A percentile compares a stretch with the other conserved stretches of the same genome.
Evolutionary conservation across 2,797 vertebrate species (phyloP).

Genomic region (Pygocentrus nattereri): DNA sequence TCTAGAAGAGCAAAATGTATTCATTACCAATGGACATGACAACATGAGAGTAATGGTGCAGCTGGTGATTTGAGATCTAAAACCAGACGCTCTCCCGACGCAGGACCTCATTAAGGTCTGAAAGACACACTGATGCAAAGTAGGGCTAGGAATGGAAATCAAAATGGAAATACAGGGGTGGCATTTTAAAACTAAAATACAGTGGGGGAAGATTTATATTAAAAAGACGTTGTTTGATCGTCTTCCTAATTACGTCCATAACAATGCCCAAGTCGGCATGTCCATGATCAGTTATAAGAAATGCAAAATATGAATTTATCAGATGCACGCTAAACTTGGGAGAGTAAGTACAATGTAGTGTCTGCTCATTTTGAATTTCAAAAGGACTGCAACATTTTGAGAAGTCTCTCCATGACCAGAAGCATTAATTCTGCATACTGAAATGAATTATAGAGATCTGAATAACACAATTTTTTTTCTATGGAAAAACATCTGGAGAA

Average conservation of each 20-base stretch:
- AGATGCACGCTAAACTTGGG: constrained; percentile 55
- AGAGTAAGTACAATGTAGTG: constrained; percentile 70
- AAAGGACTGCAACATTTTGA: constrained; percentile 73
- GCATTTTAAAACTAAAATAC: constrained; percentile 58
- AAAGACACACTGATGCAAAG: constrained; percentile 55
- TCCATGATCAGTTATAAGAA: constrained; percentile 70
- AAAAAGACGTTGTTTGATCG: constrained; percentile 73
- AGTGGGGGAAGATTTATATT: constrained; percentile 23
- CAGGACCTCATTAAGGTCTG: constrained; percentile 63
- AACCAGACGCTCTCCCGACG: constrained; percentile 27
- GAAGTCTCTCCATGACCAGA: constrained; percentile 78
- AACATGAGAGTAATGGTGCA: constrained; percentile 23
- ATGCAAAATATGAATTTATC: constrained; percentile 70
- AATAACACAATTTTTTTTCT: constrained; percentile 75
- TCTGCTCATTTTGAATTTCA: constrained; percentile 79
- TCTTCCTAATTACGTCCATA: constrained; percentile 76
- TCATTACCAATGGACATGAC: constrained; percentile 43
- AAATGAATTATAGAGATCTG: constrained; percentile 82
- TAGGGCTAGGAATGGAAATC: constrained; percentile 45
- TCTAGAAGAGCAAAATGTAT: constrained; percentile 49
- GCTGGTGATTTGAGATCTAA: constrained; percentile 32
- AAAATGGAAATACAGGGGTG: constrained; percentile 58
- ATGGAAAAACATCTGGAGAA: constrained; percentile 79
- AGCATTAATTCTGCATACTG: constrained; percentile 82
- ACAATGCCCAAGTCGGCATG: constrained; percentile 77